These are phyloP conservation scores for Bombycilla garrulus DNA, from an alignment of 2,113 vertebrate species.

Conservation along the genomic window DNA sequence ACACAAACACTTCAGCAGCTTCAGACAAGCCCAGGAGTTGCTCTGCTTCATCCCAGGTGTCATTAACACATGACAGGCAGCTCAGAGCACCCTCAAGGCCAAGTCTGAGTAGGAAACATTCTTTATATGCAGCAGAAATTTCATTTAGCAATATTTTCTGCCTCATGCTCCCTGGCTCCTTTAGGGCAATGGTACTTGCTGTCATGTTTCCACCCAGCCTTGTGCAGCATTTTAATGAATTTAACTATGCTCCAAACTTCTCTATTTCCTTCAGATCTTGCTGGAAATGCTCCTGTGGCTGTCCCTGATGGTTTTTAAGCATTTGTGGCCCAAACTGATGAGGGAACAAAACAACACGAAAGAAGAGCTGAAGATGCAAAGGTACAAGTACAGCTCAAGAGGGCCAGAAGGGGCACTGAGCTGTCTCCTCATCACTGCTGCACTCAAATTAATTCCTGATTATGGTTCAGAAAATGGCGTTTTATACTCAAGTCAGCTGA, in stretches of 20 bases:
- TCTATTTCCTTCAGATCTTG: neutral
- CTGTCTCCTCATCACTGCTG: neutral
- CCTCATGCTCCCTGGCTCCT: neutral
- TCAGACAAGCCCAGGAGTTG: neutral
- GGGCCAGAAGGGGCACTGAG: neutral
- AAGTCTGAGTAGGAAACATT: accelerated
- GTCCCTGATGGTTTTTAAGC: neutral
- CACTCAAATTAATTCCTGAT: neutral
- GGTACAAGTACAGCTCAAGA: neutral
- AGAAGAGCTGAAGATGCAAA: neutral
- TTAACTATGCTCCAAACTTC: neutral
- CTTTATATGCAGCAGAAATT: neutral
- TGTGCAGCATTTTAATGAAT: neutral
- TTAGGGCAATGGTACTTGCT: neutral
- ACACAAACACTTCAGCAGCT: neutral
- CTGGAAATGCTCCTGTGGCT: neutral
- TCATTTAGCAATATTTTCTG: neutral
- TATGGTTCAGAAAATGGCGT: neutral
- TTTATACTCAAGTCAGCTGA: neutral
- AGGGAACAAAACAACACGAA: neutral
- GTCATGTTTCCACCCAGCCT: neutral
- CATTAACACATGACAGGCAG: neutral
- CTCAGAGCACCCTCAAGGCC: neutral
- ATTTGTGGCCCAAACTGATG: neutral
- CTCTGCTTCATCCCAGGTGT: neutral